These are phyloP conservation scores for Lepeophtheirus nordmannii DNA, from an alignment of 2,888 invertebrate genomes.

Conservation along the genomic window DNA sequence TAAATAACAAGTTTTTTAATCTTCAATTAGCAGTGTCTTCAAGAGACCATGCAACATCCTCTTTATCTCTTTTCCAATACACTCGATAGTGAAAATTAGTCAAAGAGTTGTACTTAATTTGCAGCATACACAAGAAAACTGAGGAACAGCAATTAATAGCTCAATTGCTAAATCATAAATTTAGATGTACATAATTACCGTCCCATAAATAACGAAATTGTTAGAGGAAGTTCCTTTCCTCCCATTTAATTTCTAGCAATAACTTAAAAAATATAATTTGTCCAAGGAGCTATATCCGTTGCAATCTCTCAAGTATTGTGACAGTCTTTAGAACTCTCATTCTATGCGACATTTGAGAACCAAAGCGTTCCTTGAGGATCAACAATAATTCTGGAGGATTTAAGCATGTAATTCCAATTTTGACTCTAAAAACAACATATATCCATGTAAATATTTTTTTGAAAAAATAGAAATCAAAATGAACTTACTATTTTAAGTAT, in stretches of 20 bases:
- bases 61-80: conserved; percentile 65
- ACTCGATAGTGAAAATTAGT: conserved; percentile 81
- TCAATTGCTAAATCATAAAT: neutral
- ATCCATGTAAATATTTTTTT: too few species aligned
- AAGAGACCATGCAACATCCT: conserved; percentile 45
- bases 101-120: conserved; percentile 92
- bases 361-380: conserved; percentile 94
- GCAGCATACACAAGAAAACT: conserved; percentile 60
- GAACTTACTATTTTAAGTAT: too few species aligned
- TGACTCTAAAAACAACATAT: conserved; percentile 39
- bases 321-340: conserved; percentile 66
- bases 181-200: conserved; percentile 42
- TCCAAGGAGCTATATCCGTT: conserved; percentile 45
- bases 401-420: conserved; percentile 55
- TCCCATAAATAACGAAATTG: conserved; percentile 87
- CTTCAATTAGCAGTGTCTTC: conserved; percentile 61
- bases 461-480: too few species aligned
- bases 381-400: conserved; percentile 80
- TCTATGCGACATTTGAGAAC: conserved; percentile 79
- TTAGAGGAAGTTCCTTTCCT: conserved; percentile 64
- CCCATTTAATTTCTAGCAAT: conserved; percentile 87
- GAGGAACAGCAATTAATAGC: conserved; percentile 1
- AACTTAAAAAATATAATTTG: conserved; percentile 87
- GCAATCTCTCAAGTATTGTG: conserved; percentile 77
- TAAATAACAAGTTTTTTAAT: conserved; percentile 48